Conservation (phyloP, 1,140 invertebrate species). For the Belonocnema kinseyi region DNA sequence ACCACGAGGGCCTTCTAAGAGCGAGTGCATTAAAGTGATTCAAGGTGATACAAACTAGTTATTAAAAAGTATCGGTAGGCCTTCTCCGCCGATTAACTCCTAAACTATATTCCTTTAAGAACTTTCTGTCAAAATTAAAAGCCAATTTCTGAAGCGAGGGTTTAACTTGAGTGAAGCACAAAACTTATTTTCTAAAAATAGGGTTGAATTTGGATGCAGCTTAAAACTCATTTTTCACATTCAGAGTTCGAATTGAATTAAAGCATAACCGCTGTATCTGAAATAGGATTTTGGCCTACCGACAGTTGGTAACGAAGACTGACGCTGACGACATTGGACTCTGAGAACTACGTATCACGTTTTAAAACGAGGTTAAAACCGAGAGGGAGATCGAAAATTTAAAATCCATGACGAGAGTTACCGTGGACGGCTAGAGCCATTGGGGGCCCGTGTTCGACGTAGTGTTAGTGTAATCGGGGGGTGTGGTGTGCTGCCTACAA, state of each 20-base stretch:
- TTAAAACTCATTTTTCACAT: neutral
- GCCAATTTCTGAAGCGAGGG: no score
- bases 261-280: neutral
- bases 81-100: conserved; percentile 36
- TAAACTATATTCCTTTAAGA: neutral
- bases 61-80: conserved; percentile 53
- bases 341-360: conserved; percentile 8
- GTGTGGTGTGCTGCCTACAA: conserved; percentile 76
- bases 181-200: neutral
- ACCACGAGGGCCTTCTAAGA: conserved; percentile 54
- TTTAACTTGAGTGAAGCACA: neutral
- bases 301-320: conserved; percentile 10
- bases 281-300: conserved; percentile 17
- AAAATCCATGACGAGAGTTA: conserved; percentile 76
- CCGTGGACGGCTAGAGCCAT: conserved; percentile 75
- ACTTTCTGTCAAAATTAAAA: neutral
- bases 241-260: neutral
- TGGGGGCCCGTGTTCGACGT: conserved; percentile 73
- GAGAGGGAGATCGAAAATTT: conserved; percentile 50
- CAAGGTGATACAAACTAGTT: conserved; percentile 43
- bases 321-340: conserved; percentile 9
- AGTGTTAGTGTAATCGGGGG: conserved; percentile 75
- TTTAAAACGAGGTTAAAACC: conserved; percentile 35
- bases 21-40: conserved; percentile 60
- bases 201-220: neutral